phyloP scores from a whole-genome alignment of 2,113 vertebrate genomes.

The Canis aureus region DNA sequence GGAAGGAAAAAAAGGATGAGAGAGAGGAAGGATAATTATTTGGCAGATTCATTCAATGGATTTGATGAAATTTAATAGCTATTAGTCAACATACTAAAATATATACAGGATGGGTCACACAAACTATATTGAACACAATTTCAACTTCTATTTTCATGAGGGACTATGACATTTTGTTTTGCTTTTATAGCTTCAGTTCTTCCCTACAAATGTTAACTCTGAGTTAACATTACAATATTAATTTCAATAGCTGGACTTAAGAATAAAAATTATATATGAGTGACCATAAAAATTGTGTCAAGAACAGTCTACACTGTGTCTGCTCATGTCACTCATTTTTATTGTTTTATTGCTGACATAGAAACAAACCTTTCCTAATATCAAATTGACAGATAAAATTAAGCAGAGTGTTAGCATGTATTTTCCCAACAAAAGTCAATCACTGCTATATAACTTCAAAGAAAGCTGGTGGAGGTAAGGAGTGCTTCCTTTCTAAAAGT shows the following conservation, averaged over 20 bases:
- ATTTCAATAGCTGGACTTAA: neutral
- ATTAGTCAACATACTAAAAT: neutral
- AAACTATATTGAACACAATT: neutral
- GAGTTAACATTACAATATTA: neutral
- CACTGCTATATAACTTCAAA: neutral
- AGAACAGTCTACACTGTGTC: neutral
- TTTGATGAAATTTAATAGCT: neutral
- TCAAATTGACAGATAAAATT: neutral
- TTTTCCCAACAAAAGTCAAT: neutral
- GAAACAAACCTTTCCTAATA: neutral
- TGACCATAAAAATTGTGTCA: neutral
- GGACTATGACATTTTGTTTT: neutral
- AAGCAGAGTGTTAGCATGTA: neutral
- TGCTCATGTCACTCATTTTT: neutral
- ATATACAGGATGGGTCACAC: neutral
- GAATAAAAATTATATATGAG: neutral
- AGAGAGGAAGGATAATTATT: neutral
- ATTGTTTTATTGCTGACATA: neutral
- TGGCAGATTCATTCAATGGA: neutral
- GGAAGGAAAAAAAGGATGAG: neutral
- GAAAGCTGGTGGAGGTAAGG: neutral
- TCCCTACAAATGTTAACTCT: neutral
- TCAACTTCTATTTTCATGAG: slow-evolving; percentile 1
- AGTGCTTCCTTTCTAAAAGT: neutral
- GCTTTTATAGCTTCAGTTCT: neutral